These are phyloP conservation scores for Cyclina sinensis DNA, from an alignment of 1,140 invertebrate species.

Conservation along the genomic window DNA sequence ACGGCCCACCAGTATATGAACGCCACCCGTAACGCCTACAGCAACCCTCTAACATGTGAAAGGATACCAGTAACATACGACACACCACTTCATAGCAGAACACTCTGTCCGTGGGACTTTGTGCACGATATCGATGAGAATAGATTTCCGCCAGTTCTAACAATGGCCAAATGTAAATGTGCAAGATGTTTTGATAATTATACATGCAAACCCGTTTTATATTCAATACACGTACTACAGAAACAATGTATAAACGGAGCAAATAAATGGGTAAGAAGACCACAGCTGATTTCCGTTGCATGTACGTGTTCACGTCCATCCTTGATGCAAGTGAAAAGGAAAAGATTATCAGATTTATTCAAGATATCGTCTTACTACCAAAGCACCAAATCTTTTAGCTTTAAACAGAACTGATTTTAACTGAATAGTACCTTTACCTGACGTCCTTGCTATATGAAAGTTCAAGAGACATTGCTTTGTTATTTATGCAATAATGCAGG, in stretches of 20 bases:
- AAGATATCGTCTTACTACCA: background rate
- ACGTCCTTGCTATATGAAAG: no score
- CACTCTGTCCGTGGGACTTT: conserved; percentile 63
- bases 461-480: no score
- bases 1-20: conserved; percentile 31
- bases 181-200: conserved; percentile 47
- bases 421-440: no score
- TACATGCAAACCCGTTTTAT: conserved; percentile 58
- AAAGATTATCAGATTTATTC: conserved; percentile 36
- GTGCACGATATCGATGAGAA: conserved; percentile 41
- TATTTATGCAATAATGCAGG: no score
- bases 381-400: no score
- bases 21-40: conserved; percentile 45
- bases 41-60: conserved; percentile 26
- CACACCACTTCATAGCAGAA: conserved; percentile 45
- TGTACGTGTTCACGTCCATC: conserved; percentile 51
- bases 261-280: conserved; percentile 38
- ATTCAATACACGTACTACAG: conserved; percentile 50
- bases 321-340: conserved; percentile 9
- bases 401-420: no score
- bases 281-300: conserved; percentile 50
- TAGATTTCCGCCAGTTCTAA: conserved; percentile 49
- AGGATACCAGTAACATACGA: background rate
- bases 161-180: conserved; percentile 59
- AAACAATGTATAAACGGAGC: conserved; percentile 42